phyloP scores from a whole-genome alignment of 2,888 invertebrate genomes.

The Ormyrus labotus region DNA sequence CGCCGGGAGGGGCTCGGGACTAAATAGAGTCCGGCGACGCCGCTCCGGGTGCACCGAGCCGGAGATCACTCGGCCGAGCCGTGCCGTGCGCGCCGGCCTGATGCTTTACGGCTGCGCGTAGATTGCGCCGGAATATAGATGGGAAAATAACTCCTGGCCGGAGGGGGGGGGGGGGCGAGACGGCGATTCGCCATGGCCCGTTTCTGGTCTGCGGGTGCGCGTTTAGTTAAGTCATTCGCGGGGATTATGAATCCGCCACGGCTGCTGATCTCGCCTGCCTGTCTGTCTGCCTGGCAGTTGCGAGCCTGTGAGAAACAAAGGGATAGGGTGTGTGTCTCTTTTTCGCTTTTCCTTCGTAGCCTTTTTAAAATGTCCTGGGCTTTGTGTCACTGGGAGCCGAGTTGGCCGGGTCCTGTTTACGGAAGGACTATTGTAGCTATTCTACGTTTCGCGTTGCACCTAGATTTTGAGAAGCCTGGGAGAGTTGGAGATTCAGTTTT shows the following conservation, averaged over 20 bases:
- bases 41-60: conserved; percentile 14
- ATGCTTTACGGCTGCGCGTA: conserved; percentile 63
- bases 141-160: conserved; percentile 62
- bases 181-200: conserved; percentile 66
- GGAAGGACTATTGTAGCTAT: background rate
- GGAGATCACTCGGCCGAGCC: conserved; percentile 21
- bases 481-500: background rate
- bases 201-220: conserved; percentile 65
- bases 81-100: conserved; percentile 32
- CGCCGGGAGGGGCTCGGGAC: background rate
- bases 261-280: conserved; percentile 59
- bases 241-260: conserved; percentile 68
- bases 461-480: conserved; percentile 16
- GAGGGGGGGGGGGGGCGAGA: conserved; percentile 49
- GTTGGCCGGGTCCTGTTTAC: conserved; percentile 15
- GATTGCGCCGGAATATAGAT: conserved; percentile 66
- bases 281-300: background rate
- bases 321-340: background rate
- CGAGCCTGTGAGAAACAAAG: conserved; percentile 13
- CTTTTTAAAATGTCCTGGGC: too few relatives aligned
- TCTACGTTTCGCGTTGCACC: background rate
- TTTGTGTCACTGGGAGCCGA: background rate
- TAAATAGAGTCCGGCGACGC: conserved; percentile 36
- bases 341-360: background rate
- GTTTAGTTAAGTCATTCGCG: conserved; percentile 70